Conservation (phyloP, 2,113 vertebrate genomes). For the Notarius lentiginosus region DNA sequence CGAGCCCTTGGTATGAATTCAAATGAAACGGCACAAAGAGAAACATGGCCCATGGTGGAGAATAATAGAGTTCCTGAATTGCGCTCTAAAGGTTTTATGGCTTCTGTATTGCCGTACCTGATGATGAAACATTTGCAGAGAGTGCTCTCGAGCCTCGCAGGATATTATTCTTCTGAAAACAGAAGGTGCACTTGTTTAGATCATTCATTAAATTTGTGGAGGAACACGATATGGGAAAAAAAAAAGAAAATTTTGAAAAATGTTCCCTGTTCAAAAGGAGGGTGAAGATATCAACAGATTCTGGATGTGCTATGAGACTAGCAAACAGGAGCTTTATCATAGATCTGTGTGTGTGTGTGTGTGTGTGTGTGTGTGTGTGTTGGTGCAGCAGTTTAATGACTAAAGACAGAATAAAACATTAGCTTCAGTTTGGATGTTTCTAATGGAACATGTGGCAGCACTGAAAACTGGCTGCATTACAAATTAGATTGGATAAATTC, state of each 20-base stretch:
- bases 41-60: neutral
- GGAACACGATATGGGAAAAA: neutral
- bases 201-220: neutral
- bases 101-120: neutral
- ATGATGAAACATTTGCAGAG: constrained; percentile 11
- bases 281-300: neutral
- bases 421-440: neutral
- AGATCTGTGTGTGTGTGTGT: neutral
- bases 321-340: neutral
- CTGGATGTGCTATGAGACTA: neutral
- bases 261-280: neutral
- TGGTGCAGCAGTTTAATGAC: neutral
- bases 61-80: constrained; percentile 1
- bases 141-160: neutral
- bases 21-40: constrained; percentile 34
- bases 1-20: constrained; percentile 65
- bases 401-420: neutral
- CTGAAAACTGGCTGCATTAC: neutral
- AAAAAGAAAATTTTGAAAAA: neutral
- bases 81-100: constrained; percentile 31
- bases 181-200: constrained; percentile 17
- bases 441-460: neutral
- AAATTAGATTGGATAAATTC: neutral
- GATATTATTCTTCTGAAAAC: neutral
- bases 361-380: neutral